A percentile compares a stretch with the other conserved stretches of the same genome.
Evolutionary conservation across 1,140 invertebrate species (phyloP).

Genomic region (Apis florea): DNA sequence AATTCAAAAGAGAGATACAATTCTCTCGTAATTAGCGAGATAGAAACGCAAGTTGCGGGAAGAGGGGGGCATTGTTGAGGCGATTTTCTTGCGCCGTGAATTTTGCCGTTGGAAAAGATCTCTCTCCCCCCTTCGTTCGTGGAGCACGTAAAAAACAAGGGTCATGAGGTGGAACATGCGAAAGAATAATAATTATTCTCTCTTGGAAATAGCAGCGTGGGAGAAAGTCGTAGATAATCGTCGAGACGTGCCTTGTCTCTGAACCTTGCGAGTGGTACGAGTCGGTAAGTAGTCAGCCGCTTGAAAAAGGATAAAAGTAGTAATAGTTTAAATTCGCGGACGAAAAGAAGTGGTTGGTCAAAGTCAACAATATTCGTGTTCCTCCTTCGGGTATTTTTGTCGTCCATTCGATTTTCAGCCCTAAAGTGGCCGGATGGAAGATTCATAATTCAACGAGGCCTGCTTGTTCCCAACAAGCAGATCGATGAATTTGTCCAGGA

Average conservation of each 20-base stretch:
- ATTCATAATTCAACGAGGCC: not conserved
- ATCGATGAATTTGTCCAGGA: not conserved
- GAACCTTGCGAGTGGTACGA: constrained; percentile 46
- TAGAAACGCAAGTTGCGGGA: not conserved
- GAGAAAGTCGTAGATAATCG: constrained; percentile 14
- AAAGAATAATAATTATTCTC: constrained; percentile 54
- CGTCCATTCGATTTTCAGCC: not conserved
- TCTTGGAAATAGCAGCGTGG: constrained; percentile 24
- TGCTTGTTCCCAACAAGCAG: not conserved
- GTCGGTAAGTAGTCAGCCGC: constrained; percentile 41
- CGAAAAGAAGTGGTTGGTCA: no score
- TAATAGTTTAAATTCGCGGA: constrained; percentile 9
- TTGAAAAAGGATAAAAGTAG: not conserved
- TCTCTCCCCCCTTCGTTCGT: no score
- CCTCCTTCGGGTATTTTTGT: not conserved
- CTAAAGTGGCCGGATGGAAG: not conserved
- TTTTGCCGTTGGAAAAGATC: not conserved
- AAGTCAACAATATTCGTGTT: not conserved
- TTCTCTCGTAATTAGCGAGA: constrained; percentile 16
- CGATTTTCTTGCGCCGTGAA: constrained; percentile 16
- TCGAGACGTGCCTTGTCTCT: constrained; percentile 39
- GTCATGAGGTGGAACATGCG: not conserved
- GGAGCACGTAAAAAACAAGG: not conserved
- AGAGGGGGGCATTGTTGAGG: not conserved
- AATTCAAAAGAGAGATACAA: constrained; percentile 11